Conservation (phyloP, 2,888 invertebrate species). For the Erebia palarica region DNA sequence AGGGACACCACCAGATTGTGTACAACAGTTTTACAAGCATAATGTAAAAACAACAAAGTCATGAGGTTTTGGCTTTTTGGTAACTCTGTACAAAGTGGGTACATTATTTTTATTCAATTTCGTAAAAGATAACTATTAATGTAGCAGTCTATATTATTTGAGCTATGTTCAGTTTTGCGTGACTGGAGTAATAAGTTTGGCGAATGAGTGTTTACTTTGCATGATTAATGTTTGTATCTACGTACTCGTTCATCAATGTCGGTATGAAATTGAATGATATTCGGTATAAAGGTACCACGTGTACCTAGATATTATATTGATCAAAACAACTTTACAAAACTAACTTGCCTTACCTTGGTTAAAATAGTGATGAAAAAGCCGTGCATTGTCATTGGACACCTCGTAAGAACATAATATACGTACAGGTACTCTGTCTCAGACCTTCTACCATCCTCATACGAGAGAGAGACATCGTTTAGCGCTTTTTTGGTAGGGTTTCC, state of each 20-base stretch:
- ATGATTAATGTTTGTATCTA: constrained; percentile 29
- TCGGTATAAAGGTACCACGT: constrained; percentile 20
- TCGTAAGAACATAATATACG: no score
- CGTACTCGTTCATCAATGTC: constrained; percentile 30
- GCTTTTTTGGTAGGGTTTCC: no score
- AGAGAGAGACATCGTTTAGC: no score
- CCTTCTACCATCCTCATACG: no score
- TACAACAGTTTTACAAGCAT: no score
- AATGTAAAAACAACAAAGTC: background rate
- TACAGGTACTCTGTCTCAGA: no score
- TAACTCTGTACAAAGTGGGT: background rate
- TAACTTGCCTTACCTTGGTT: background rate
- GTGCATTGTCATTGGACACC: no score
- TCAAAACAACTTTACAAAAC: background rate
- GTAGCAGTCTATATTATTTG: background rate
- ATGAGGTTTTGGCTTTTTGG: background rate
- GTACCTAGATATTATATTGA: background rate
- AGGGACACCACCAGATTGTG: no score
- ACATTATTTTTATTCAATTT: background rate
- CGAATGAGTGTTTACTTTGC: constrained; percentile 22
- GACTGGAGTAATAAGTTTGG: constrained; percentile 21
- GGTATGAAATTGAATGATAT: constrained; percentile 25
- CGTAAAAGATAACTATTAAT: background rate
- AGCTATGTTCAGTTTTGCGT: constrained; percentile 17
- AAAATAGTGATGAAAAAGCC: background rate